Evolutionary conservation across 2,888 invertebrate species (phyloP), one percentile per base, ranked within the genome.

Genomic region (Pilophorus perplexus): DNA sequence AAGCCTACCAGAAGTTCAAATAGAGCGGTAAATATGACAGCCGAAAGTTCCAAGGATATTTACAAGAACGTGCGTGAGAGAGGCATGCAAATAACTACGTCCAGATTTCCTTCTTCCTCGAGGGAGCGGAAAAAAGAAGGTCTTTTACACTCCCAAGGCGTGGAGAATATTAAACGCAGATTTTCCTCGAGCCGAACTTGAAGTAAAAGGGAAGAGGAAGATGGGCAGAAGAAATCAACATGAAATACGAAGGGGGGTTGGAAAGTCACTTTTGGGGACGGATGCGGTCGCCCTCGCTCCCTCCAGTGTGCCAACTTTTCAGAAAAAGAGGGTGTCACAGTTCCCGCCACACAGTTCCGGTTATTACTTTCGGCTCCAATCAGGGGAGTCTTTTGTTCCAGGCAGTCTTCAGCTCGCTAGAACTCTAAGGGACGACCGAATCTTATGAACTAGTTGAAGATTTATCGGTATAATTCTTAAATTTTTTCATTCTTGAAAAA

Each of bases 1-100:
- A n/a, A n/a, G n/a, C n/a, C n/a, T n/a, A n/a, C n/a, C n/a, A n/a
- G n/a, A n/a, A n/a, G n/a, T n/a, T n/a, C n/a, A n/a, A n/a, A n/a
- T n/a, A n/a, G n/a, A n/a, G n/a, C n/a, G n/a, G n/a, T n/a, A n/a
- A n/a, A n/a, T n/a, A n/a, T n/a, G n/a, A n/a, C n/a, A n/a, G n/a
- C n/a, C n/a, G n/a, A n/a, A n/a, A n/a, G n/a, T n/a, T n/a, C 46
- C 23, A 14, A 46, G 52, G 52, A 52, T 52, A 52, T 52, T 52
- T 52, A 52, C 28, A 52, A 25, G 59, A 25, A 59, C 59, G 42
- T 59, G 59, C 59, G 59, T 59, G 59, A 25, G 59, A 59, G 42
- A 59, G 59, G 59, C 59, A 42, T 59, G 59, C 59, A 42, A 59
- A 59, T 59, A 59, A 59, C 42, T 59, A 42, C 59, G 59, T 52